These are phyloP conservation scores for Pygoscelis adeliae DNA, from an alignment of 2,113 vertebrate genomes.

Conservation along the genomic window DNA sequence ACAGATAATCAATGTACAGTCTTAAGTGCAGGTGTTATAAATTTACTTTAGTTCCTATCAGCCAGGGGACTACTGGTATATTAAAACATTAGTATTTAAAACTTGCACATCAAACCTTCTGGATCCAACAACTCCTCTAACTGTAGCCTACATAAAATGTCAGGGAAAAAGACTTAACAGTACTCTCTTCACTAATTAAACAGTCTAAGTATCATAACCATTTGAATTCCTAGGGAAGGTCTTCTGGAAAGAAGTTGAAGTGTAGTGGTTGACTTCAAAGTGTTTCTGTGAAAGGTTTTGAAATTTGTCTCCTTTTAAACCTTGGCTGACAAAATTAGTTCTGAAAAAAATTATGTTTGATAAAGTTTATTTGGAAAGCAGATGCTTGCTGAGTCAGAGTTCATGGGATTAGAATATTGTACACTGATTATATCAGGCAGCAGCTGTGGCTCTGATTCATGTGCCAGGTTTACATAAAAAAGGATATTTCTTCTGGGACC, in stretches of 20 bases:
- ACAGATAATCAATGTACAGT: background rate
- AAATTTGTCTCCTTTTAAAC: slow-evolving; percentile 14
- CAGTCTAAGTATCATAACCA: background rate
- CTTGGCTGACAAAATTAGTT: slow-evolving; percentile 4
- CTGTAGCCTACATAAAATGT: background rate
- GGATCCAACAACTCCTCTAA: background rate
- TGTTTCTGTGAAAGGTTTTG: background rate
- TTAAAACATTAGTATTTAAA: background rate
- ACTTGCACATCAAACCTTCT: background rate
- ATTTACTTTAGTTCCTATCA: background rate
- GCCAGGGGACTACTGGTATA: background rate
- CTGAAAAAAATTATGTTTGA: background rate
- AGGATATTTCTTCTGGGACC: slow-evolving; percentile 51
- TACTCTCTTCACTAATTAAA: background rate
- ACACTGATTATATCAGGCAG: slow-evolving; percentile 48
- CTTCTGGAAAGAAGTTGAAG: background rate
- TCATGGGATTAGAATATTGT: slow-evolving; percentile 58
- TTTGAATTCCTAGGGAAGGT: background rate
- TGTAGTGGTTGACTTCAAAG: background rate
- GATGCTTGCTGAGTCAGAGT: slow-evolving; percentile 64
- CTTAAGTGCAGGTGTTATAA: background rate
- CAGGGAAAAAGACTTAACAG: background rate
- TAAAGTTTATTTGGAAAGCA: slow-evolving; percentile 53
- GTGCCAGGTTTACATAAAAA: slow-evolving; percentile 60
- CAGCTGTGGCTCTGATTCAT: slow-evolving; percentile 55